Conservation (phyloP, 2,888 invertebrate genomes). For the Aplocera efformata region DNA sequence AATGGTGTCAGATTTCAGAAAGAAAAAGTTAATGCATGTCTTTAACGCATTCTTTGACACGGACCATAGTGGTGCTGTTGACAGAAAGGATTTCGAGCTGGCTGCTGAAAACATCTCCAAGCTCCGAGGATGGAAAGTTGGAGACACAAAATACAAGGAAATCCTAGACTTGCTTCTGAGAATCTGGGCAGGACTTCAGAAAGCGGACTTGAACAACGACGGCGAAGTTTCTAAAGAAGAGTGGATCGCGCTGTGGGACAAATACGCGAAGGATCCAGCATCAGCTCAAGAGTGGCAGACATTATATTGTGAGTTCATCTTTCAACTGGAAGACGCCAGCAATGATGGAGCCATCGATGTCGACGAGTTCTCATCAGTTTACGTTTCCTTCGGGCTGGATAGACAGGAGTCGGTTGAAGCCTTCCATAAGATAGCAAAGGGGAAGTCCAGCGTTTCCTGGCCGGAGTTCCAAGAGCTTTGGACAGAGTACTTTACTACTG, state of each 20-base stretch:
- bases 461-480: no score
- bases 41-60: slow-evolving; percentile 94
- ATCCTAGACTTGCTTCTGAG: slow-evolving; percentile 86
- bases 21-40: slow-evolving; percentile 91
- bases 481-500: no score
- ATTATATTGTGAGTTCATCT: no score
- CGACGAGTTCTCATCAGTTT: no score
- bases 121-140: slow-evolving; percentile 87
- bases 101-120: slow-evolving; percentile 91
- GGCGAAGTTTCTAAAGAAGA: slow-evolving; percentile 92
- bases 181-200: slow-evolving; percentile 91
- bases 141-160: slow-evolving; percentile 86
- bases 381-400: no score
- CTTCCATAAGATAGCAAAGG: no score
- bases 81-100: slow-evolving; percentile 92
- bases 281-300: no score
- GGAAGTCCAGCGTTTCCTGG: no score
- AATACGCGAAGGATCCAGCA: slow-evolving; percentile 86
- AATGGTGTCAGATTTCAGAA: slow-evolving; percentile 91
- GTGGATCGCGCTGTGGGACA: slow-evolving; percentile 93
- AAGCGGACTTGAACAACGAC: slow-evolving; percentile 92
- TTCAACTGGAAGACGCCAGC: no score
- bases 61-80: slow-evolving; percentile 92
- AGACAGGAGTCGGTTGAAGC: no score
- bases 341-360: no score